Evolutionary conservation across 2,113 vertebrate genomes (phyloP), one percentile per base, ranked within the genome.

Genomic region (Triplophysa rosa): DNA sequence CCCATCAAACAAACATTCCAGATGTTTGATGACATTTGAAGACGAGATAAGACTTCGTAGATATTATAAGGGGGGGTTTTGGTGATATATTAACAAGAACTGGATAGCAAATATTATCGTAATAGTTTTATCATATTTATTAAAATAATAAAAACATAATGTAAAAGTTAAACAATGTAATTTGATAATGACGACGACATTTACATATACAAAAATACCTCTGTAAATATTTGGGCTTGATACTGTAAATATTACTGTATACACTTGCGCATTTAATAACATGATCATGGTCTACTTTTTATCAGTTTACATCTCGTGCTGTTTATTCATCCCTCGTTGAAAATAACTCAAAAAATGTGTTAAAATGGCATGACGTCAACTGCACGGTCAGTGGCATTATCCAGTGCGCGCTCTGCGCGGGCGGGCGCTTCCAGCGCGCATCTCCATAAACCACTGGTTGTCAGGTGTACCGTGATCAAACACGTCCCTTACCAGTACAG

Each of bases 361-460:
- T 29, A 33, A 13, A 42, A 47, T n/a, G 54, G 0, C n/a, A 61
- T 73, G 59, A 74, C 72, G 56, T 74, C 33, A 74, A 61, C 14
- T 47, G 54, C 16, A 16, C 70, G n/a, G 24, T 66, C 75, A 67
- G 23, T 5, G n/a, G 14, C 23, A 24, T 61, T 56, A 37, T 40
- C 69, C 68, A 73, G n/a, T 54, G 63, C 17, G 61, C 26, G 40
- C 37, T 2, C 61, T 42, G 80, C 83, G 54, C 64, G 54, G 78
- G 63, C 78, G 77, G 75, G 75, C 56, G 76, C 70, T 26, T 4
- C 9, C 24, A 24, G 26, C n/a, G 69, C 70, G 78, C 84, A 84
- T 82, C 84, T 85, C 67, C 84, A 91, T 91, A 90, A 90, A 91
- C 80, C 80, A 8, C 67, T 16, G 24, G 8, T 19, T 42, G 33